A percentile compares a stretch with the other conserved stretches of the same genome.
These are phyloP conservation scores for Maconellicoccus hirsutus DNA, from an alignment of 1,140 invertebrate species.

Conservation along the genomic window DNA sequence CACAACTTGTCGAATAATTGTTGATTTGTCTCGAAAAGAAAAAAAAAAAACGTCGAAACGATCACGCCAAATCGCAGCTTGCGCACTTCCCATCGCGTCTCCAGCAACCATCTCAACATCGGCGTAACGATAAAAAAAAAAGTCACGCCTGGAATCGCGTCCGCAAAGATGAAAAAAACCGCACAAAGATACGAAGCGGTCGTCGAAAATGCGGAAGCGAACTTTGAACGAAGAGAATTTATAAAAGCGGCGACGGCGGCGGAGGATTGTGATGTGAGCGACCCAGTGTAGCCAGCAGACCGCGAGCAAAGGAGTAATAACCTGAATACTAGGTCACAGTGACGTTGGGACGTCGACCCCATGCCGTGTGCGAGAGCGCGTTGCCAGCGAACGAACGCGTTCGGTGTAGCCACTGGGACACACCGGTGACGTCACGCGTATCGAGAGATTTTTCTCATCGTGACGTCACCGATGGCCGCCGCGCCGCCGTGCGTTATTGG, in stretches of 20 bases:
- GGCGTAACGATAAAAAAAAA: no score
- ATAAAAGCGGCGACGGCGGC: neutral
- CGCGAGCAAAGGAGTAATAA: constrained; percentile 16
- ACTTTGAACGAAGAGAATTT: neutral
- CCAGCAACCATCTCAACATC: no score
- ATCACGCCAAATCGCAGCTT: no score
- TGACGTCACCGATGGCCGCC: neutral
- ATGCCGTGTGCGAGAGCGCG: constrained; percentile 6
- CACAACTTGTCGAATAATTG: no score
- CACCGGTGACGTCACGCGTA: constrained; percentile 9
- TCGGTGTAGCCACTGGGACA: constrained; percentile 17
- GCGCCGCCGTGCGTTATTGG: no score
- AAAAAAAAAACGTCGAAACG: no score
- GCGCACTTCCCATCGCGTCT: no score
- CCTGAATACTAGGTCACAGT: constrained; percentile 19
- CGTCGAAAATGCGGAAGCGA: constrained; percentile 14
- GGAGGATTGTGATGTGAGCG: constrained; percentile 13
- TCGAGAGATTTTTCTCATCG: neutral
- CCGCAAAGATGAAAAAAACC: neutral
- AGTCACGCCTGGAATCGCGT: neutral
- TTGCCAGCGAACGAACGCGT: no score
- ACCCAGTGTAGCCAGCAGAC: constrained; percentile 21
- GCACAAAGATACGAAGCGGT: neutral
- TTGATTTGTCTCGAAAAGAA: no score
- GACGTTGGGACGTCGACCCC: constrained; percentile 21